phyloP scores from a whole-genome alignment of 2,888 invertebrate species.

The Salpingus planirostris region DNA sequence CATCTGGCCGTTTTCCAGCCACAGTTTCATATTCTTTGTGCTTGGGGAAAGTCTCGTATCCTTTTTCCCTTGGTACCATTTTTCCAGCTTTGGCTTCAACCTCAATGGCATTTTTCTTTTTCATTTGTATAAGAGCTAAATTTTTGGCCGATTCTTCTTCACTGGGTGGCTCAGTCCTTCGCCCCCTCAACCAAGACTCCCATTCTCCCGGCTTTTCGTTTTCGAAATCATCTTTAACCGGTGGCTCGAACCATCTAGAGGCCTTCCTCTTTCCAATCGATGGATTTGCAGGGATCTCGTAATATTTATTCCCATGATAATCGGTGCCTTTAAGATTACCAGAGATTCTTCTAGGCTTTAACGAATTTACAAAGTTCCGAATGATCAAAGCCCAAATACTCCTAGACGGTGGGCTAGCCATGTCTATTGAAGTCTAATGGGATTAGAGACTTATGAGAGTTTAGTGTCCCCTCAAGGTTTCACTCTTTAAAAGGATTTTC shows the following conservation, averaged over 20 bases:
- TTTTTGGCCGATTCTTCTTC: slow-evolving; percentile 65
- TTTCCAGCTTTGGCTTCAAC: slow-evolving; percentile 51
- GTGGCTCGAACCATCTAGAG: slow-evolving; percentile 66
- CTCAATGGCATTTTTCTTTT: slow-evolving; percentile 65
- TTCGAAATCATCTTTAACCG: slow-evolving; percentile 53
- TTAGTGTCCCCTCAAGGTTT: no score
- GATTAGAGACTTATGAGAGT: no score
- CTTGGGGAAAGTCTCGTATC: slow-evolving; percentile 36
- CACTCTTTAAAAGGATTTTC: no score
- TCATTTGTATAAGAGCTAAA: slow-evolving; percentile 59
- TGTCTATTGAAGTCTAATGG: no score
- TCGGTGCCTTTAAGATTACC: slow-evolving; percentile 61
- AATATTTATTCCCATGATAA: slow-evolving; percentile 74
- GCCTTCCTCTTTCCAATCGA: slow-evolving; percentile 55
- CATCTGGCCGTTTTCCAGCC: slow-evolving; percentile 34
- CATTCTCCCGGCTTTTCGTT: slow-evolving; percentile 77
- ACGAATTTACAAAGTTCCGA: slow-evolving; percentile 54
- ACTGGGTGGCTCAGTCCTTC: slow-evolving; percentile 55
- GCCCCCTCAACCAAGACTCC: slow-evolving; percentile 72
- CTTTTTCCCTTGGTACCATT: slow-evolving; percentile 43
- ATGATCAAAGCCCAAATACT: slow-evolving; percentile 42
- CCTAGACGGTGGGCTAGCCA: slow-evolving; percentile 29
- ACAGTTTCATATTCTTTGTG: slow-evolving; percentile 47
- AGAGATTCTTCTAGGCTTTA: slow-evolving; percentile 47
- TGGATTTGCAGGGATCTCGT: slow-evolving; percentile 63